Evolutionary conservation across 1,140 invertebrate genomes (phyloP).

Genomic region (Mamestra configurata): DNA sequence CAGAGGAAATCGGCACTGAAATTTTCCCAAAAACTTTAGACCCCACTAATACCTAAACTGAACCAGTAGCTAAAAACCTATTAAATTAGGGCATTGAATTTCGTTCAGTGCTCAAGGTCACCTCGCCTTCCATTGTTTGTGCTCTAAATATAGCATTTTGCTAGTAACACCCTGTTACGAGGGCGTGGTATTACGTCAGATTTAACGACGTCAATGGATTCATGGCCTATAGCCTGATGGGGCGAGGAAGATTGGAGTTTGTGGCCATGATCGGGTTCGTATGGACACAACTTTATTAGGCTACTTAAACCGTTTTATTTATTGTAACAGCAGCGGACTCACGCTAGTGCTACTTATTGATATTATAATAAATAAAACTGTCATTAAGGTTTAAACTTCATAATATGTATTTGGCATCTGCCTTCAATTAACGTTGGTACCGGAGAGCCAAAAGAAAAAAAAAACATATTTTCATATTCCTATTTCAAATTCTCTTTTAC

Average conservation of each 20-base stretch:
- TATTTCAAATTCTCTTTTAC: too few species aligned
- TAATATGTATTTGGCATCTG: too few species aligned
- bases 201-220: slow-evolving; percentile 25
- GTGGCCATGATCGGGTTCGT: background rate
- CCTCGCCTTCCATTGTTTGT: slow-evolving; percentile 14
- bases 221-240: background rate
- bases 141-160: slow-evolving; percentile 20
- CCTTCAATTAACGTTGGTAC: too few species aligned
- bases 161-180: slow-evolving; percentile 16
- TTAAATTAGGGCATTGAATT: slow-evolving; percentile 30
- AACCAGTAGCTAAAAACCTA: background rate
- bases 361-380: too few species aligned
- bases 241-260: background rate
- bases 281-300: background rate
- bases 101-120: slow-evolving; percentile 11
- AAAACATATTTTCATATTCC: too few species aligned
- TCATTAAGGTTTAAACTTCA: too few species aligned
- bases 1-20: too few species aligned
- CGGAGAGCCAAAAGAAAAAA: too few species aligned
- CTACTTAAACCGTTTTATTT: too few species aligned
- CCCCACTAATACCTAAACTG: background rate
- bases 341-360: too few species aligned
- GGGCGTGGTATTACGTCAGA: slow-evolving; percentile 37
- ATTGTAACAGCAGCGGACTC: too few species aligned
- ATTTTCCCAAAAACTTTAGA: background rate